Conservation (phyloP, 2,797 vertebrate species). For the Cirrhinus molitorella region DNA sequence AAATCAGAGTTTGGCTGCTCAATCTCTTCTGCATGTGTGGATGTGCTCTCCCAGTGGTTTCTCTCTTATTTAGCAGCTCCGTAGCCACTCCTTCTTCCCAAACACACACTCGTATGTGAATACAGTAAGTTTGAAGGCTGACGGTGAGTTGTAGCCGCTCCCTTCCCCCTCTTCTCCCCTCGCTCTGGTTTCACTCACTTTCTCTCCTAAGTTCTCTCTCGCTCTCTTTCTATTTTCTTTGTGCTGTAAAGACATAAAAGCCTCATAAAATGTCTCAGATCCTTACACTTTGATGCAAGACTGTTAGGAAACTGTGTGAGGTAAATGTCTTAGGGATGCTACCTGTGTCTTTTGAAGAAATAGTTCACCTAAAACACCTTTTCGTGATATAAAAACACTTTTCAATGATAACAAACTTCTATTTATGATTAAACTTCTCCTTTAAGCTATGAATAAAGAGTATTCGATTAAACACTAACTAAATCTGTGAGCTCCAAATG, state of each 20-base stretch:
- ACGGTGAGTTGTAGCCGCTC: background rate
- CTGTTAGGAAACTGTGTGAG: slow-evolving; percentile 18
- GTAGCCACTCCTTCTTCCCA: slow-evolving; percentile 18
- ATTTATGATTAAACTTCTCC: background rate
- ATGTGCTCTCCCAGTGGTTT: slow-evolving; percentile 51
- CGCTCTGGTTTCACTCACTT: background rate
- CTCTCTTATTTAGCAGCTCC: slow-evolving; percentile 2
- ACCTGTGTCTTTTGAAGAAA: background rate
- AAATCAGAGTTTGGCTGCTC: slow-evolving; percentile 64
- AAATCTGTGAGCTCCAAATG: background rate
- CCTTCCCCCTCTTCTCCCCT: background rate
- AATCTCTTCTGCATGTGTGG: slow-evolving; percentile 61
- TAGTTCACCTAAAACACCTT: background rate
- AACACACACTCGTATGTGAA: background rate
- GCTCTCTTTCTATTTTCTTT: slow-evolving; percentile 5
- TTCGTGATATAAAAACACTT: too few species aligned
- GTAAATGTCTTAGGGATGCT: background rate
- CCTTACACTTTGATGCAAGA: slow-evolving; percentile 11
- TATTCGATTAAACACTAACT: background rate
- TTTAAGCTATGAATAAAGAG: background rate
- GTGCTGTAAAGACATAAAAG: slow-evolving; percentile 25
- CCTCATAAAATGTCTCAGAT: slow-evolving; percentile 47
- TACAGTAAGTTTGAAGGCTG: background rate
- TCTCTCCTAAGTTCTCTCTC: slow-evolving; percentile 7
- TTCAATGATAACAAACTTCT: too few species aligned